A percentile compares a stretch with the other conserved stretches of the same genome.
These are phyloP conservation scores for Rutilus rutilus DNA, from an alignment of 2,113 vertebrate genomes.

Conservation along the genomic window DNA sequence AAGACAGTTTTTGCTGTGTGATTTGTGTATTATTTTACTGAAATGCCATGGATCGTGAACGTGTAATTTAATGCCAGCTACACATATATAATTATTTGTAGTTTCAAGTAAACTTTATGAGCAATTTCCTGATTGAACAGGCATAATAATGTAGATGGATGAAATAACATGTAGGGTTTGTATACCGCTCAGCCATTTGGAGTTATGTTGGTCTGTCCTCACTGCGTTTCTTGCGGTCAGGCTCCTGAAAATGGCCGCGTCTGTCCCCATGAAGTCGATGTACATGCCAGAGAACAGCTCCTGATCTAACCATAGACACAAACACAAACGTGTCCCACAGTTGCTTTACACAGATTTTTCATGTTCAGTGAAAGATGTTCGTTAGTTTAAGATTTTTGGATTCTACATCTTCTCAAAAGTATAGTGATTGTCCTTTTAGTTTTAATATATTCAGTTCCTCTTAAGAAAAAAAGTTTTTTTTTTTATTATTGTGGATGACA, in stretches of 20 bases:
- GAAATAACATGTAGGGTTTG: background rate
- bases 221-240: conserved; percentile 92
- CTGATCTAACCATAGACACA: conserved; percentile 81
- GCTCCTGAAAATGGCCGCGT: conserved; percentile 96
- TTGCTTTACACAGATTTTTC: background rate
- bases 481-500: background rate
- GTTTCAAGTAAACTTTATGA: background rate
- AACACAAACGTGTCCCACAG: background rate
- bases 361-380: background rate
- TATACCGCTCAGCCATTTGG: conserved; percentile 96
- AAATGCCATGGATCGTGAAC: conserved; percentile 1
- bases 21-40: conserved; percentile 3
- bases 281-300: conserved; percentile 98
- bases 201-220: conserved; percentile 96
- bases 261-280: conserved; percentile 99
- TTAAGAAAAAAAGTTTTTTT: background rate
- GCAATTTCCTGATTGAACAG: conserved; percentile 1
- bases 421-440: background rate
- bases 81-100: conserved; percentile 4
- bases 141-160: background rate
- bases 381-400: background rate
- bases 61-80: background rate
- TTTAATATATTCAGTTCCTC: background rate
- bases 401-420: background rate
- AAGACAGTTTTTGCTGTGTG: conserved; percentile 2